Evolutionary conservation across 2,888 invertebrate genomes (phyloP).

Genomic region (Mythimna loreyi): DNA sequence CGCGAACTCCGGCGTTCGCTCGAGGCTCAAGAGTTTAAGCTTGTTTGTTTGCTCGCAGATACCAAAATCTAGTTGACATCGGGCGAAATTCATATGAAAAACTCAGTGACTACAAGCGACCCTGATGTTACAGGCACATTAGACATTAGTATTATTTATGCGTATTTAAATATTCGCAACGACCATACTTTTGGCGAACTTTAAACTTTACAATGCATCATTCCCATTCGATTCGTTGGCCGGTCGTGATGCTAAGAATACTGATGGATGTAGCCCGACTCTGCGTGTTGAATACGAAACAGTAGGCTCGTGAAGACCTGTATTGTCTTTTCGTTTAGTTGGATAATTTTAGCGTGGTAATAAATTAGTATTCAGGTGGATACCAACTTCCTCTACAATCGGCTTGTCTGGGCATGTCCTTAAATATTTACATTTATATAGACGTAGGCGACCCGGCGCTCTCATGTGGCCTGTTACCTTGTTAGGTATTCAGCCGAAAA

Average conservation of each 20-base stretch:
- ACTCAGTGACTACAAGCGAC: too few species aligned
- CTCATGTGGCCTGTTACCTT: constrained; percentile 44
- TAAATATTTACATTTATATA: constrained; percentile 82
- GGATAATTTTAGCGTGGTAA: constrained; percentile 75
- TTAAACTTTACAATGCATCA: constrained; percentile 80
- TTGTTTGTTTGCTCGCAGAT: too few species aligned
- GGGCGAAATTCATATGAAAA: too few species aligned
- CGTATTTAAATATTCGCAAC: constrained; percentile 73
- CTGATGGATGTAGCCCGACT: constrained; percentile 76
- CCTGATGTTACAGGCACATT: constrained; percentile 63
- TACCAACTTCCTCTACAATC: constrained; percentile 78
- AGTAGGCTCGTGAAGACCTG: constrained; percentile 52
- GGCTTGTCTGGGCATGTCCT: constrained; percentile 80
- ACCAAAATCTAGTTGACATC: too few species aligned
- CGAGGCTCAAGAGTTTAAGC: too few species aligned
- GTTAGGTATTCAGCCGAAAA: constrained; percentile 66
- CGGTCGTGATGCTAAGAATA: constrained; percentile 79
- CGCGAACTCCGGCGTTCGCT: too few species aligned
- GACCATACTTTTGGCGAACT: constrained; percentile 82
- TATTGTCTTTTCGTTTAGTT: constrained; percentile 70
- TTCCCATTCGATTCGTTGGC: constrained; percentile 80
- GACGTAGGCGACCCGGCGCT: constrained; percentile 58
- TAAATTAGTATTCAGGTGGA: constrained; percentile 84
- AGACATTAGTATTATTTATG: constrained; percentile 64
- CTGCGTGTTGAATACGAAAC: constrained; percentile 61